These are phyloP conservation scores for Zonotrichia albicollis DNA, from an alignment of 2,797 vertebrate genomes.

Conservation along the genomic window DNA sequence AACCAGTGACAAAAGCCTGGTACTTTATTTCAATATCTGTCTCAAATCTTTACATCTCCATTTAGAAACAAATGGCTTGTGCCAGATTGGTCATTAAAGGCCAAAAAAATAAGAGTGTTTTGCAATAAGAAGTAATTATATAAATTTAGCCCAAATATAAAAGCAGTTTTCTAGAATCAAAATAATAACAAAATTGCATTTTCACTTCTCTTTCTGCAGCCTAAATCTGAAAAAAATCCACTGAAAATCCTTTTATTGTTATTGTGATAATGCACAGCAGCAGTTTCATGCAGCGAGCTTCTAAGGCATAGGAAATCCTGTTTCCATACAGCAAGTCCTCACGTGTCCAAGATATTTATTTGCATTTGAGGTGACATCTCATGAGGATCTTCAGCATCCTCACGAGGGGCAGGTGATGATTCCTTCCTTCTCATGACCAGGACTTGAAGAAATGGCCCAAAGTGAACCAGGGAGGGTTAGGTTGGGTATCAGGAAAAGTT, in stretches of 20 bases:
- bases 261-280: background rate
- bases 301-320: background rate
- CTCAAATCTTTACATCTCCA: background rate
- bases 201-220: background rate
- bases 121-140: background rate
- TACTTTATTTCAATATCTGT: background rate
- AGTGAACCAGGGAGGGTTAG: background rate
- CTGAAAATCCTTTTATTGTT: background rate
- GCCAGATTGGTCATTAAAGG: background rate
- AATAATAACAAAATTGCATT: background rate
- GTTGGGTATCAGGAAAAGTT: fast-evolving
- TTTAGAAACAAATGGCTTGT: background rate
- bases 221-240: background rate
- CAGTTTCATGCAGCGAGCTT: background rate
- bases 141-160: background rate
- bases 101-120: fast-evolving
- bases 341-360: background rate
- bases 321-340: background rate
- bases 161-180: background rate
- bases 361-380: background rate
- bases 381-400: background rate
- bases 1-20: background rate
- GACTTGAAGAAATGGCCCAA: background rate
- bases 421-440: background rate
- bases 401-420: fast-evolving